phyloP scores from a whole-genome alignment of 2,113 vertebrate genomes.

The Prionailurus viverrinus region DNA sequence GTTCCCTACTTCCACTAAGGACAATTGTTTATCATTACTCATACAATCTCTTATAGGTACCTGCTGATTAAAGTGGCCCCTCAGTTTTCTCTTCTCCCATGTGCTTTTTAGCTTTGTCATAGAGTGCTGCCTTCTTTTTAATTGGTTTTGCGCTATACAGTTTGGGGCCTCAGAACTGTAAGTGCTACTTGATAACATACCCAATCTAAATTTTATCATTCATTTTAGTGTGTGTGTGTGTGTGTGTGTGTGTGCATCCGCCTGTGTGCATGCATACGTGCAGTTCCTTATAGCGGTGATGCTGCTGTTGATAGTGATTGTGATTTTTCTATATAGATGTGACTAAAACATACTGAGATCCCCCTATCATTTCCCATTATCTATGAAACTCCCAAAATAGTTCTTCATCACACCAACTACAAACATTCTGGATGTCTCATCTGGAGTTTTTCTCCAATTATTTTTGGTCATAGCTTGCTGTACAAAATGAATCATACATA shows the following conservation, averaged over 20 bases:
- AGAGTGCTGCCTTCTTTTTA: neutral
- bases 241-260: accelerated
- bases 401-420: neutral
- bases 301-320: neutral
- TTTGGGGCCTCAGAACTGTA: neutral
- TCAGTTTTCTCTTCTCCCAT: neutral
- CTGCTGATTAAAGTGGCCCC: neutral
- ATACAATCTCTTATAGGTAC: neutral
- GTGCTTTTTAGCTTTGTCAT: conserved; percentile 47
- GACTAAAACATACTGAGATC: neutral
- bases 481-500: conserved; percentile 32
- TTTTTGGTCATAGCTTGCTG: conserved; percentile 24
- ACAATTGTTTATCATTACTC: neutral
- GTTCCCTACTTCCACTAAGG: conserved; percentile 4
- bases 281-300: neutral
- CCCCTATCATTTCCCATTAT: neutral
- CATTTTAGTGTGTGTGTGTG: neutral
- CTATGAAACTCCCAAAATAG: neutral
- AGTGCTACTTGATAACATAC: neutral
- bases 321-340: conserved; percentile 9
- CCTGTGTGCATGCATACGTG: too few relatives aligned
- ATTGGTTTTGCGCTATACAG: neutral
- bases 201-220: neutral
- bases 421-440: conserved; percentile 14
- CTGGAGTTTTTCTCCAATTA: neutral